These are phyloP conservation scores for Squalus acanthias DNA, from an alignment of 2,797 vertebrate species.

Conservation along the genomic window DNA sequence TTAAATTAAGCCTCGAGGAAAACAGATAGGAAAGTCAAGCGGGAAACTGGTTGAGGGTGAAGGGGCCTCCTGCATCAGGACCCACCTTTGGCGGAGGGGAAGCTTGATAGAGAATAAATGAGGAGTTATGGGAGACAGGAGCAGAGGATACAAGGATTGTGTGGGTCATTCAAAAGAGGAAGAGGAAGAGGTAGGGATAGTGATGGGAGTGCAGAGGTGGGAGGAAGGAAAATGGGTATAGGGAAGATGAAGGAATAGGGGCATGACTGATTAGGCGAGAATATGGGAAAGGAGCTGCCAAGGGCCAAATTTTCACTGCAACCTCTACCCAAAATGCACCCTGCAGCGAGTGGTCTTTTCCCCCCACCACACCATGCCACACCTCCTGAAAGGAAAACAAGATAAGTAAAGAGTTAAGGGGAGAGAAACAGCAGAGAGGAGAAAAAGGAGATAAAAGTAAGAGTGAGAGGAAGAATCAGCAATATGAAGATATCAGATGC, in stretches of 20 bases:
- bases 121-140: not conserved
- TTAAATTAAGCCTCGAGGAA: not conserved
- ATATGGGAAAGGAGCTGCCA: not conserved
- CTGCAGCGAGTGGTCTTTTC: not conserved
- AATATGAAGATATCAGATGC: not conserved
- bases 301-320: not conserved
- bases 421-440: not conserved
- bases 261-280: not conserved
- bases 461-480: not conserved
- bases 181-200: not conserved
- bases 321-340: not conserved
- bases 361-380: not conserved
- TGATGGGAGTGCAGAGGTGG: not conserved
- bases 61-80: not conserved
- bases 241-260: not conserved
- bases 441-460: not conserved
- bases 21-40: not conserved
- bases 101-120: not conserved
- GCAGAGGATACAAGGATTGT: too few species aligned
- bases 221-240: not conserved
- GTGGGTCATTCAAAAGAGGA: not conserved
- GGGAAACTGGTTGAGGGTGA: not conserved
- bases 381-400: not conserved
- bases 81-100: not conserved
- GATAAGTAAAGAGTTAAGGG: not conserved